Conservation (phyloP, 1,140 invertebrate genomes). For the Nebria ingens region DNA sequence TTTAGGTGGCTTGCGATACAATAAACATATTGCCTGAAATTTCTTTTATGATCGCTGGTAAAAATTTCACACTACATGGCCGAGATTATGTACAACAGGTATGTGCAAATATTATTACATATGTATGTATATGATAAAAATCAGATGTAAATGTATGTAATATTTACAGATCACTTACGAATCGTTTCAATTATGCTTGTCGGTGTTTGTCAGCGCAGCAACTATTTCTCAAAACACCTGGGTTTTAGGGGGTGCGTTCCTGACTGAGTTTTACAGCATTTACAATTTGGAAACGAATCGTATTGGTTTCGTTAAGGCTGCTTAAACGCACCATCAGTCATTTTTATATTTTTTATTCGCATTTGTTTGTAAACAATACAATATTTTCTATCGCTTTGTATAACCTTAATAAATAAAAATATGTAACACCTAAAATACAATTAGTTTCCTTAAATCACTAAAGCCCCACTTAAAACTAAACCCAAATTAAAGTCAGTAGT, state of each 20-base stretch:
- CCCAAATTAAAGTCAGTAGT: no score
- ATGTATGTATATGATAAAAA: slow-evolving; percentile 10
- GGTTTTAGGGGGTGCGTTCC: slow-evolving; percentile 28
- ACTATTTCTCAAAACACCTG: slow-evolving; percentile 18
- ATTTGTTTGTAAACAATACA: no score
- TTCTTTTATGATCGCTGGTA: slow-evolving; percentile 26
- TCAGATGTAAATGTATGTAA: slow-evolving; percentile 11
- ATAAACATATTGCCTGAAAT: slow-evolving; percentile 30
- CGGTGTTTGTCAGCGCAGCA: slow-evolving; percentile 21
- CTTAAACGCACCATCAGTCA: no score
- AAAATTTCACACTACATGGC: slow-evolving; percentile 28
- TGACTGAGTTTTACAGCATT: slow-evolving; percentile 26
- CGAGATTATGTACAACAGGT: slow-evolving; percentile 29
- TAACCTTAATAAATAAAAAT: no score
- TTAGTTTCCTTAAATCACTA: no score
- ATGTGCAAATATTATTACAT: slow-evolving; percentile 16
- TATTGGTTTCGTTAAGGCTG: slow-evolving; percentile 26
- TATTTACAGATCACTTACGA: slow-evolving; percentile 1
- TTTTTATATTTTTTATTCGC: no score
- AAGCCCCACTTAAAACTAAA: no score
- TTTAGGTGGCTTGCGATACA: slow-evolving; percentile 34
- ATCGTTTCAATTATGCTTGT: slow-evolving; percentile 20
- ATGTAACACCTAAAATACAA: no score
- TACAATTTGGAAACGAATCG: slow-evolving; percentile 23
- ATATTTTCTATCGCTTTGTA: no score